A percentile compares a stretch with the other conserved stretches of the same genome.
These are phyloP conservation scores for Acrobasis consociella DNA, from an alignment of 2,888 invertebrate genomes.

Conservation along the genomic window DNA sequence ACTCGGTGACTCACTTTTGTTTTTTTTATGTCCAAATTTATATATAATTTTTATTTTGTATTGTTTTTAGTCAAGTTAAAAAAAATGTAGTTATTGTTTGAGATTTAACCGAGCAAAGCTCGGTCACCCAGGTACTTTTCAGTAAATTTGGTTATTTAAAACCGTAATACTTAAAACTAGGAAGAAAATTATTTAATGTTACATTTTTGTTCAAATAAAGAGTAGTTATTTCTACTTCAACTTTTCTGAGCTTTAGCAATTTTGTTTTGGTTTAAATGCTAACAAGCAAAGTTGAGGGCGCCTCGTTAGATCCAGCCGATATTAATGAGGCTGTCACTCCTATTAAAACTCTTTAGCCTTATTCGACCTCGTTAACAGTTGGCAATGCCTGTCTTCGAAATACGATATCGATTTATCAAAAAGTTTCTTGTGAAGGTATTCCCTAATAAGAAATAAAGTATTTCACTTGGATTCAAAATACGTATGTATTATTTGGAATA, in stretches of 20 bases:
- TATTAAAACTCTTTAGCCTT: constrained; percentile 57
- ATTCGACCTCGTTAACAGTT: constrained; percentile 54
- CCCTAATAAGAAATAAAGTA: not conserved
- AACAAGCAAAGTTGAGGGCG: constrained; percentile 61
- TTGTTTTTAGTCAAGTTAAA: too few species aligned
- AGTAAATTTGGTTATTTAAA: not conserved
- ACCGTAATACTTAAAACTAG: not conserved
- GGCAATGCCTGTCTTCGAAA: constrained; percentile 38
- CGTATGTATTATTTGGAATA: not conserved
- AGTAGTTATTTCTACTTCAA: constrained; percentile 26
- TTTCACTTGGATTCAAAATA: not conserved
- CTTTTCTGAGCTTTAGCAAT: constrained; percentile 36
- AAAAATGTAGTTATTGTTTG: too few species aligned
- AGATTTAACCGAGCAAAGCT: too few species aligned
- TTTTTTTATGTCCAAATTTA: too few species aligned
- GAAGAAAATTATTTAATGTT: not conserved
- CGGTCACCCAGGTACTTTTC: too few species aligned
- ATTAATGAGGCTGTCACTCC: constrained; percentile 57
- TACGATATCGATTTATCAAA: constrained; percentile 39
- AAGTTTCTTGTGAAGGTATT: constrained; percentile 28
- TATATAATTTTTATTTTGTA: too few species aligned
- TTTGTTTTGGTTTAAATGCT: constrained; percentile 55
- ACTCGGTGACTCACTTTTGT: too few species aligned
- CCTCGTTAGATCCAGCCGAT: constrained; percentile 52
- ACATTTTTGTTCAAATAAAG: constrained; percentile 6